Evolutionary conservation across 2,888 invertebrate species (phyloP).

Genomic region (Agrenia bidenticulata): DNA sequence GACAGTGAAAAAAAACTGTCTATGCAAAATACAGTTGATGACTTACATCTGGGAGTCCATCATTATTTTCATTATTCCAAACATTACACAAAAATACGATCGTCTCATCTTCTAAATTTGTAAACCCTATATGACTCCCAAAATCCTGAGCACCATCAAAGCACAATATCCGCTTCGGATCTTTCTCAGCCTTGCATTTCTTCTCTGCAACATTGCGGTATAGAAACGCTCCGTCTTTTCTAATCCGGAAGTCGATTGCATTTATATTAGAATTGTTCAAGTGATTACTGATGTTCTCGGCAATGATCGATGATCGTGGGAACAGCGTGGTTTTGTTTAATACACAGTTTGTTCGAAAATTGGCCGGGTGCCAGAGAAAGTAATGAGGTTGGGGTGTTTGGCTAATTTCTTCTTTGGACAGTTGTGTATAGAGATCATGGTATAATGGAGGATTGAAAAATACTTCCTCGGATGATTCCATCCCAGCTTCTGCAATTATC

Average conservation of each 20-base stretch:
- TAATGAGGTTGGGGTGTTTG: slow-evolving; percentile 17
- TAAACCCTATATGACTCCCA: background rate
- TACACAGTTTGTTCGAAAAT: background rate
- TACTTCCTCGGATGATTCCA: slow-evolving; percentile 16
- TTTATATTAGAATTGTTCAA: background rate
- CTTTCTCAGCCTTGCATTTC: slow-evolving; percentile 11
- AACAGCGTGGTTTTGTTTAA: background rate
- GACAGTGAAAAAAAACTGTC: background rate
- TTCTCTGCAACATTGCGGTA: slow-evolving; percentile 24
- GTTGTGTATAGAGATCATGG: slow-evolving; percentile 26
- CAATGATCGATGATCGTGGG: background rate
- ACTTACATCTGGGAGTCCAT: background rate
- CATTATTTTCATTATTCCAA: slow-evolving; percentile 1
- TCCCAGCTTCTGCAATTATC: too few relatives aligned
- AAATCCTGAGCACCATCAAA: slow-evolving; percentile 30
- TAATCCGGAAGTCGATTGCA: slow-evolving; percentile 16
- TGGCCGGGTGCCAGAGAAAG: background rate
- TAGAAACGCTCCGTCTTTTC: slow-evolving; percentile 37
- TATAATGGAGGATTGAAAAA: slow-evolving; percentile 32
- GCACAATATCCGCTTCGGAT: slow-evolving; percentile 4
- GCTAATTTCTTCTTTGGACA: background rate
- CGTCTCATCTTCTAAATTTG: slow-evolving; percentile 34
- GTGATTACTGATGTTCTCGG: background rate
- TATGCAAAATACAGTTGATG: background rate
- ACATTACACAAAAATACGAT: slow-evolving; percentile 21